These are phyloP conservation scores for Yponomeuta evonymella DNA, from an alignment of 2,888 invertebrate genomes.

Conservation along the genomic window DNA sequence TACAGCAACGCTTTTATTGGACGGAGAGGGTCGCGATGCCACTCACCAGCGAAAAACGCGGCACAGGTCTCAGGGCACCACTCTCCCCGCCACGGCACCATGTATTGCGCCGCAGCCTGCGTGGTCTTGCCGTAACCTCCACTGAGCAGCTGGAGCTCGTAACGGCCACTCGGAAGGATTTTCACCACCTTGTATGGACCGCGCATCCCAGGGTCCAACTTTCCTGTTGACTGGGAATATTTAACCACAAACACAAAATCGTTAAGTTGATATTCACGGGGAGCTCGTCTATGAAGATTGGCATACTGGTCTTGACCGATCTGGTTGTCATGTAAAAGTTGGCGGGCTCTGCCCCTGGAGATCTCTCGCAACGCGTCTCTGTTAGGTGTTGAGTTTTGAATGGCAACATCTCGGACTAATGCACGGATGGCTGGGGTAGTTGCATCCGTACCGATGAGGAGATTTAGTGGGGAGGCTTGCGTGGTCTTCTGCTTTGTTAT, in stretches of 20 bases:
- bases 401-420: too few relatives aligned
- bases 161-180: constrained; percentile 18
- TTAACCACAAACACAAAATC: constrained; percentile 18
- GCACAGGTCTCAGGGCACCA: neutral
- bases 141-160: constrained; percentile 16
- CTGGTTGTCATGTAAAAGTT: too few relatives aligned
- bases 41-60: neutral
- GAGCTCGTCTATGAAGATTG: neutral
- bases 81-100: constrained; percentile 11
- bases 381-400: too few relatives aligned
- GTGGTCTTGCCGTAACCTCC: constrained; percentile 1
- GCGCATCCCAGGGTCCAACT: constrained; percentile 20
- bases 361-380: too few relatives aligned
- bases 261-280: constrained; percentile 7
- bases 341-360: too few relatives aligned
- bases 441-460: too few relatives aligned
- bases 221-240: constrained; percentile 16
- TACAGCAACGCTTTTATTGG: too few relatives aligned
- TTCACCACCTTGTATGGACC: constrained; percentile 19
- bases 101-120: neutral
- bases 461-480: too few relatives aligned
- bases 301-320: too few relatives aligned
- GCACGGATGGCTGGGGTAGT: too few relatives aligned
- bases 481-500: too few relatives aligned
- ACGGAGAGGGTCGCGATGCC: too few relatives aligned